phyloP scores from a whole-genome alignment of 2,888 invertebrate genomes.

The Eurytoma adleriae region DNA sequence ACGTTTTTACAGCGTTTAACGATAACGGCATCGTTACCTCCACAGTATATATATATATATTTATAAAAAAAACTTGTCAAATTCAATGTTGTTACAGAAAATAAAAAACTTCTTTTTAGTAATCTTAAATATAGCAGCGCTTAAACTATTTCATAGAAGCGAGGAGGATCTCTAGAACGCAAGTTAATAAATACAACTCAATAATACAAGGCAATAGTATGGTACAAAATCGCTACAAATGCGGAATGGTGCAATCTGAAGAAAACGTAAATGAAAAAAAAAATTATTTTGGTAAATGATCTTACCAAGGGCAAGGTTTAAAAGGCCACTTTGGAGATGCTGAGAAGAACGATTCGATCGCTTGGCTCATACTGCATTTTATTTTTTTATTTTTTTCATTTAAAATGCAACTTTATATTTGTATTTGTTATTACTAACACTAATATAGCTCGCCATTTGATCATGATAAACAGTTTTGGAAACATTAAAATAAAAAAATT shows the following conservation, averaged over 20 bases:
- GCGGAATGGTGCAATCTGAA: constrained; percentile 46
- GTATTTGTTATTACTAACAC: constrained; percentile 8
- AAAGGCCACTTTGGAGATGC: constrained; percentile 57
- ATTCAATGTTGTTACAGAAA: constrained; percentile 38
- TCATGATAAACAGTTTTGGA: constrained; percentile 11
- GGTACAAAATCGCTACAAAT: constrained; percentile 49
- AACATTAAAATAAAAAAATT: constrained; percentile 5
- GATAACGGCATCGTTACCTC: constrained; percentile 51
- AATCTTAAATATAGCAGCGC: constrained; percentile 47
- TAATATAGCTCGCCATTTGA: constrained; percentile 16
- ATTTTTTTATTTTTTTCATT: constrained; percentile 2
- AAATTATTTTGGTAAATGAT: constrained; percentile 40
- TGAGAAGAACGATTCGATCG: constrained; percentile 45
- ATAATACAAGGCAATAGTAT: constrained; percentile 52
- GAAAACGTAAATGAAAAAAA: constrained; percentile 36
- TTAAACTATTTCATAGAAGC: constrained; percentile 50
- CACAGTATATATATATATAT: constrained; percentile 37
- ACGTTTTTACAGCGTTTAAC: constrained; percentile 69
- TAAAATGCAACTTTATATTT: constrained; percentile 37
- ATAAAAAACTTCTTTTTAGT: constrained; percentile 44
- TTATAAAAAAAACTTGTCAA: constrained; percentile 34
- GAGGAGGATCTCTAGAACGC: constrained; percentile 45
- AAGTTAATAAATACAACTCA: constrained; percentile 57
- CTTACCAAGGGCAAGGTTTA: constrained; percentile 49
- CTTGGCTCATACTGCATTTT: constrained; percentile 23